A percentile compares a stretch with the other conserved stretches of the same genome.
Evolutionary conservation across 1,140 invertebrate species (phyloP).

Genomic region (Drosophila nigrodunni): DNA sequence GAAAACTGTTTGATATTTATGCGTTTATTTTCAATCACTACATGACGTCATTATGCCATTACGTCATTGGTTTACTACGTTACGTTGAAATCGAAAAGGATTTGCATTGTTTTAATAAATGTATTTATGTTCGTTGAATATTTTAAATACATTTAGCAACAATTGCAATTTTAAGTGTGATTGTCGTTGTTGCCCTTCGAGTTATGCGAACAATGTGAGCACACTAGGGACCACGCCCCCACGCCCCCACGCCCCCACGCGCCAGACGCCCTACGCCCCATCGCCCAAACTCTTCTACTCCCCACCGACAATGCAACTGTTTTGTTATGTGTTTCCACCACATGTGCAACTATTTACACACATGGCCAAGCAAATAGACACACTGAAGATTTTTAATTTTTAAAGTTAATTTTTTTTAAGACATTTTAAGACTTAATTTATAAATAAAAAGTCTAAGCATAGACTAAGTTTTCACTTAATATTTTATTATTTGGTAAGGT

Average conservation of each 20-base stretch:
- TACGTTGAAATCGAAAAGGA: not conserved
- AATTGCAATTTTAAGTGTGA: not conserved
- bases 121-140: not conserved
- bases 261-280: too few species aligned
- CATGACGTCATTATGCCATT: not conserved
- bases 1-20: not conserved
- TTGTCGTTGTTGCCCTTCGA: not conserved
- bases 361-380: not conserved
- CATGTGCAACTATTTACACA: not conserved
- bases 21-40: not conserved
- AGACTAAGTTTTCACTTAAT: too few species aligned
- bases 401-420: too few species aligned
- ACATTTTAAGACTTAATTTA: too few species aligned
- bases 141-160: slow-evolving; percentile 11
- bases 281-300: not conserved
- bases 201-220: slow-evolving; percentile 2
- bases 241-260: too few species aligned
- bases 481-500: too few species aligned
- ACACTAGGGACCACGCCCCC: not conserved
- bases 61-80: not conserved
- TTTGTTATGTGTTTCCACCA: slow-evolving; percentile 9
- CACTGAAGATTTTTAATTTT: not conserved
- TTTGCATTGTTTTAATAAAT: not conserved
- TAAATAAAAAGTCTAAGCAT: too few species aligned
- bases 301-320: not conserved